Evolutionary conservation across 2,113 vertebrate species (phyloP).

Genomic region (Crotalus viridis): DNA sequence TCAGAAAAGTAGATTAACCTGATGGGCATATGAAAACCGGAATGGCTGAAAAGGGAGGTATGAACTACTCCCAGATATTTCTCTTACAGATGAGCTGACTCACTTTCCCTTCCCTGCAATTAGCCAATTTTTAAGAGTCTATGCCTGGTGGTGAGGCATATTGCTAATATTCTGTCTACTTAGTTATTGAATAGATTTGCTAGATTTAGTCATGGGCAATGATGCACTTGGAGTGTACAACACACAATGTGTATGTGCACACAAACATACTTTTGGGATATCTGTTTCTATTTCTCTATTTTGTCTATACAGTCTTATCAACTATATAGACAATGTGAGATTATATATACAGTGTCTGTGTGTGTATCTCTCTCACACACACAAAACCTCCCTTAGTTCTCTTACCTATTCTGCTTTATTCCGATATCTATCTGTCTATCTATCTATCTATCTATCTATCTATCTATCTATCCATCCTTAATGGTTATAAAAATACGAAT

Average conservation of each 20-base stretch:
- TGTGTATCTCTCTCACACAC: too few species aligned
- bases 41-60: neutral
- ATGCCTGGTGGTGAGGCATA: neutral
- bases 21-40: neutral
- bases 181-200: neutral
- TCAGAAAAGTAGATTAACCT: neutral
- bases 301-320: neutral
- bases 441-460: too few species aligned
- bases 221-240: neutral
- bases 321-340: neutral
- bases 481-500: too few species aligned
- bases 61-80: neutral
- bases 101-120: neutral
- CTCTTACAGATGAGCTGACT: neutral
- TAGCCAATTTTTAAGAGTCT: neutral
- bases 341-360: neutral
- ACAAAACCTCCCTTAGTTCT: neutral
- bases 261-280: neutral
- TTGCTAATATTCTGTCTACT: neutral
- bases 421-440: too few species aligned
- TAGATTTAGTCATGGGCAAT: neutral
- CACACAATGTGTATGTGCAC: neutral
- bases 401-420: neutral
- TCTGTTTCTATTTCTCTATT: neutral
- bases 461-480: too few species aligned